Evolutionary conservation across 1,140 invertebrate genomes (phyloP).

Genomic region (Homalodisca vitripennis): DNA sequence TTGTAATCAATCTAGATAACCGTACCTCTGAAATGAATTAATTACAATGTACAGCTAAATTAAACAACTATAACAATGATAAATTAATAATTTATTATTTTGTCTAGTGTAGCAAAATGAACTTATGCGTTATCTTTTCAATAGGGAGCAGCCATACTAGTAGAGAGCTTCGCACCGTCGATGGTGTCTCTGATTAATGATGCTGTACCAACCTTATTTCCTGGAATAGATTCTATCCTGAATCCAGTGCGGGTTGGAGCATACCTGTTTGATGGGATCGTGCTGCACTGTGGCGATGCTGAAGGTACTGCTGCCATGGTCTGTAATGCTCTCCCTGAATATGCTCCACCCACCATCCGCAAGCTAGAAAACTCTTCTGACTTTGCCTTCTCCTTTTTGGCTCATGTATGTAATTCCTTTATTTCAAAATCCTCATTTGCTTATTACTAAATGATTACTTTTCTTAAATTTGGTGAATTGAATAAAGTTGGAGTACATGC

Average conservation of each 20-base stretch:
- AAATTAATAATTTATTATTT: background rate
- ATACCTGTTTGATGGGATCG: slow-evolving; percentile 7
- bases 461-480: too few species aligned
- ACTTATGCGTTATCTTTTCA: background rate
- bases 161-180: background rate
- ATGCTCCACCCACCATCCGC: background rate
- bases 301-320: background rate
- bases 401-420: slow-evolving; percentile 1
- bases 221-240: background rate
- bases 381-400: background rate
- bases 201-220: background rate
- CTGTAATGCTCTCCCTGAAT: background rate
- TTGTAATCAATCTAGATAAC: too few species aligned
- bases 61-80: too few species aligned
- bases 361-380: background rate
- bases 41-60: too few species aligned
- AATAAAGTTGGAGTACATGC: too few species aligned
- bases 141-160: background rate
- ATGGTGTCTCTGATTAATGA: background rate
- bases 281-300: background rate
- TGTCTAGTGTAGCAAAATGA: background rate
- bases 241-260: background rate
- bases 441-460: too few species aligned
- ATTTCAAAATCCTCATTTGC: background rate
- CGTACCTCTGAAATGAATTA: too few species aligned